Evolutionary conservation across 2,888 invertebrate species (phyloP), one percentile per base, ranked within the genome.

Genomic region (Perdita meconis): DNA sequence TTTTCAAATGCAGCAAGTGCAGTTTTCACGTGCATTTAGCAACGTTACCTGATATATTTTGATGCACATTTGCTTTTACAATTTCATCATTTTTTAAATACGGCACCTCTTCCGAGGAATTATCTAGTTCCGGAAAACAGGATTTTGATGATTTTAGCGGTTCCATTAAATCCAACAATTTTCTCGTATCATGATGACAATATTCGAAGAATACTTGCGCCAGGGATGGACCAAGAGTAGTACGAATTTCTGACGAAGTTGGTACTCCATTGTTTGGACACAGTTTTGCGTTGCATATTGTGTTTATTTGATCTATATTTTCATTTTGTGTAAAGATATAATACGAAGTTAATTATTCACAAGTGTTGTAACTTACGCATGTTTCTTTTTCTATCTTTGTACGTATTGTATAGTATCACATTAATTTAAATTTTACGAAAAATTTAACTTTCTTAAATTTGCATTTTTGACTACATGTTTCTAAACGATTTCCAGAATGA

Each of bases 61-160:
- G 75, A 53, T 90, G 90, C 12, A 89, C 82, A 16, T 77, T 74
- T 24, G 83, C 82, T 80, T 85, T 90, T 6, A 87, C 73, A 24
- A 56, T 81, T 59, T 86, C 69, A 22, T 80, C 60, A 19, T 82
- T 80, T 19, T 75, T 24, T 1, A 79, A 69, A 4, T 78, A 78
- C 10, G 34, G 77, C 12, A 88, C 84, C 2, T 81, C 84, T 10
- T 88, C 75, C 22, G 85, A 83, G 70, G 88, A 79, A 56, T 88
- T 86, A 1, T 89, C 89, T 22, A 89, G 83, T 34, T 83, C 63
- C 85, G 89, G 87, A 5, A 88, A 64, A 12, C 86, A 83, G 47
- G 80, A 70, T 26, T 61, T 65, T 10, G 86, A 78, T 1, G 87
- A 82, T 68, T 84, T 68, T 26, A 87, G 60, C 8, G 83, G 74